phyloP scores from a whole-genome alignment of 2,113 vertebrate genomes.

The Athene noctua region DNA sequence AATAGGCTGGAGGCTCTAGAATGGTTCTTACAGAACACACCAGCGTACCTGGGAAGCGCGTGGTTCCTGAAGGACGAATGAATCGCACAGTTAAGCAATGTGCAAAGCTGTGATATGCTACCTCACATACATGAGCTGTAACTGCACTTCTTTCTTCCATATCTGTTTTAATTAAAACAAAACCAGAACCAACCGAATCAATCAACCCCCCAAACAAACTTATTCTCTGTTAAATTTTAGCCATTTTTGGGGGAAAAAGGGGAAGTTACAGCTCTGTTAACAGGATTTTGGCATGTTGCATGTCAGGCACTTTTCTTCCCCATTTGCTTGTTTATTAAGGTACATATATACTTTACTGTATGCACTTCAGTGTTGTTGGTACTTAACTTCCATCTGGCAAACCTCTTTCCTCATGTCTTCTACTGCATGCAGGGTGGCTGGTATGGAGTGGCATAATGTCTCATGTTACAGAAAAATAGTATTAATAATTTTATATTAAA shows the following conservation, averaged over 20 bases:
- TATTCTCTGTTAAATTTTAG: neutral
- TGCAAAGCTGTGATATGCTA: neutral
- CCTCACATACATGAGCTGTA: accelerated
- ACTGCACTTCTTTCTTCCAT: neutral
- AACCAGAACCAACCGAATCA: neutral
- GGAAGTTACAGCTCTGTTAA: neutral
- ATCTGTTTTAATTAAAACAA: neutral
- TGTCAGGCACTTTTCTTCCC: neutral
- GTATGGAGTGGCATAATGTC: neutral
- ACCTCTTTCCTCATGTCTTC: neutral
- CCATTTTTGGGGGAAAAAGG: neutral
- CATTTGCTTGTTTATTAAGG: neutral
- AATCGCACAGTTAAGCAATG: accelerated
- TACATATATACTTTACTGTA: accelerated
- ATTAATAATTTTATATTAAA: neutral
- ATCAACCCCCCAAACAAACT: neutral
- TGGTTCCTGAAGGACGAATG: accelerated
- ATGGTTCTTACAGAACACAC: neutral
- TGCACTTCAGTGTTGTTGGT: neutral
- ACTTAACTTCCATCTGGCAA: neutral
- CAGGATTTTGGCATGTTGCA: neutral
- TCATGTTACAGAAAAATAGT: neutral
- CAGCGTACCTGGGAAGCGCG: accelerated
- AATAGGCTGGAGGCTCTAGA: neutral
- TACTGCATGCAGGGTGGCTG: neutral